These are phyloP conservation scores for Colletes collaris DNA, from an alignment of 2,888 invertebrate species.

Conservation along the genomic window DNA sequence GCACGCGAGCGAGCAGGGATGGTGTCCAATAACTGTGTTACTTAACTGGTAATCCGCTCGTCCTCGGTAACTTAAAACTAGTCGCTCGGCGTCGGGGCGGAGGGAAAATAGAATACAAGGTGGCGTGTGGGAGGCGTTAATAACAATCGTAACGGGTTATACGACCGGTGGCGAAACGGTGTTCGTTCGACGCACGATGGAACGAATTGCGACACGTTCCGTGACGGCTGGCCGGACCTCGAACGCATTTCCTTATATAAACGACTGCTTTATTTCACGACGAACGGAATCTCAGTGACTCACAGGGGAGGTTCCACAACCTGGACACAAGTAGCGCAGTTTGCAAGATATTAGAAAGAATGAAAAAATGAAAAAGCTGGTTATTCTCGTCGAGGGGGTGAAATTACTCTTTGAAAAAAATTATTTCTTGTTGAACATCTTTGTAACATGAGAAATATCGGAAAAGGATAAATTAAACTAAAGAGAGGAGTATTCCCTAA, in stretches of 20 bases:
- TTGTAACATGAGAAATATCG: no score
- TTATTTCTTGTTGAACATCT: no score
- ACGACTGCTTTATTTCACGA: constrained; percentile 11
- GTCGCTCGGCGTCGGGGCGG: background rate
- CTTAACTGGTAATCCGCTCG: constrained; percentile 19
- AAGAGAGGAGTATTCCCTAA: no score
- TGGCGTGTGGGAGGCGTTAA: constrained; percentile 48
- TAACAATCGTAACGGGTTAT: constrained; percentile 51
- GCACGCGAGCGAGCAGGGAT: constrained; percentile 27
- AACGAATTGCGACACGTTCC: constrained; percentile 29
- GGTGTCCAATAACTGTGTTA: constrained; percentile 51
- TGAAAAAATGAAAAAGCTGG: no score
- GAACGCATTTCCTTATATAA: constrained; percentile 19
- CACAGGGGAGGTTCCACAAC: no score
- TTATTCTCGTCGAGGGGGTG: no score
- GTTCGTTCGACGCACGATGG: constrained; percentile 6
- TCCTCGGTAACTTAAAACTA: constrained; percentile 6
- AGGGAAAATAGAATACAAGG: constrained; percentile 19
- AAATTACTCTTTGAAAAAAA: no score
- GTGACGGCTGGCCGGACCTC: constrained; percentile 16
- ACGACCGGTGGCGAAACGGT: constrained; percentile 30
- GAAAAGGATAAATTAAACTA: no score
- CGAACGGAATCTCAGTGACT: constrained; percentile 22
- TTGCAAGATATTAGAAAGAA: no score
- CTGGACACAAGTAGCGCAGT: no score